These are phyloP conservation scores for Poeciliopsis gracilis DNA, from an alignment of 2,797 vertebrate species.

Conservation along the genomic window DNA sequence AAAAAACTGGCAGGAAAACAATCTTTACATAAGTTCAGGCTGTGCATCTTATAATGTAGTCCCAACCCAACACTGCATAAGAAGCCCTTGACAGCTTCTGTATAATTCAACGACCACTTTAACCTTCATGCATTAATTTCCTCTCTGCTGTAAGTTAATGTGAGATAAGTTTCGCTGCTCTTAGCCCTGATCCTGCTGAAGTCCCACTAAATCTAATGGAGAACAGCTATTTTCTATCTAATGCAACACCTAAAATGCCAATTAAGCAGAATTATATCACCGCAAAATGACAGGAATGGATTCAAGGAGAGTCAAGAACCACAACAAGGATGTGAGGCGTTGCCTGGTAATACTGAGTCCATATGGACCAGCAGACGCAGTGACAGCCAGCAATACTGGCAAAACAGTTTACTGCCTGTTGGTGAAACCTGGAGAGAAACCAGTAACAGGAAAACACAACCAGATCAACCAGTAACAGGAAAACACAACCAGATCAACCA, in stretches of 20 bases:
- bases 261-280: constrained; percentile 13
- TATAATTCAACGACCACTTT: constrained; percentile 17
- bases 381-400: constrained; percentile 3
- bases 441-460: too few species aligned
- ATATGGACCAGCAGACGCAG: background rate
- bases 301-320: constrained; percentile 15
- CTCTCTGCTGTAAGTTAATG: constrained; percentile 4
- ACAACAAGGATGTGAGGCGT: constrained; percentile 4
- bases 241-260: constrained; percentile 34
- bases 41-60: background rate
- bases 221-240: constrained; percentile 17
- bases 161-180: constrained; percentile 9
- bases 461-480: too few species aligned
- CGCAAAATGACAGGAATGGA: constrained; percentile 9
- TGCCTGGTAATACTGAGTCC: constrained; percentile 22
- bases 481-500: too few species aligned
- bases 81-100: background rate
- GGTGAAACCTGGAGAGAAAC: background rate
- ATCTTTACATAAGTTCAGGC: background rate
- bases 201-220: constrained; percentile 11
- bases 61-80: background rate
- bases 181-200: constrained; percentile 8
- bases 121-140: constrained; percentile 21
- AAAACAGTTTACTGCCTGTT: constrained; percentile 21
- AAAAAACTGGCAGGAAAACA: background rate